phyloP scores from a whole-genome alignment of 2,888 invertebrate species.

The Dilophus febrilis region DNA sequence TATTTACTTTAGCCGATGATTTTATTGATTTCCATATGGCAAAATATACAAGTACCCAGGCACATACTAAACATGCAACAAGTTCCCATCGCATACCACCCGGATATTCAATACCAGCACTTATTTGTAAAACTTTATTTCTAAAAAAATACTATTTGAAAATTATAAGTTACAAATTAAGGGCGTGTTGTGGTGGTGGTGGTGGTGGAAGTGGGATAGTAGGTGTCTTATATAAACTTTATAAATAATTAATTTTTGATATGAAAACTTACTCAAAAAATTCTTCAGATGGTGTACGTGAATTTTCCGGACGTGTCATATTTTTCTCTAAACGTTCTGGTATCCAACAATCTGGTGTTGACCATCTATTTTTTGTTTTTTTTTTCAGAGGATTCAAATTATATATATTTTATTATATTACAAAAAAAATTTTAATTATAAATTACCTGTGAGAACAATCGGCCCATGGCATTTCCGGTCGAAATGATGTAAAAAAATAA shows the following conservation, averaged over 20 bases:
- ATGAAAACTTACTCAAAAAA: slow-evolving; percentile 74
- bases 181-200: no score
- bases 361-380: slow-evolving; percentile 38
- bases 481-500: slow-evolving; percentile 83
- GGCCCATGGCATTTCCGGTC: slow-evolving; percentile 76
- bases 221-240: no score
- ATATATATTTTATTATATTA: neutral
- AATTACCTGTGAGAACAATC: slow-evolving; percentile 56
- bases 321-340: slow-evolving; percentile 39
- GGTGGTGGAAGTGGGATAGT: no score
- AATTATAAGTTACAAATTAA: slow-evolving; percentile 2
- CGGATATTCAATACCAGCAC: slow-evolving; percentile 64
- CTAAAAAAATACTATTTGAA: slow-evolving; percentile 35
- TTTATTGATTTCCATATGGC: slow-evolving; percentile 93
- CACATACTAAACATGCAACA: slow-evolving; percentile 72
- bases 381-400: no score
- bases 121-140: slow-evolving; percentile 70
- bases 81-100: slow-evolving; percentile 76
- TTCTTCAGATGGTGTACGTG: slow-evolving; percentile 76
- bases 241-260: no score
- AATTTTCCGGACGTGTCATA: slow-evolving; percentile 48
- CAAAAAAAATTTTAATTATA: no score
- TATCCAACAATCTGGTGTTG: slow-evolving; percentile 69
- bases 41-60: slow-evolving; percentile 90
- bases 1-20: slow-evolving; percentile 59